Base-by-base conservation (phyloP, 64 coral and sea anemone species). In the Pachyseris speciosa region DNA sequence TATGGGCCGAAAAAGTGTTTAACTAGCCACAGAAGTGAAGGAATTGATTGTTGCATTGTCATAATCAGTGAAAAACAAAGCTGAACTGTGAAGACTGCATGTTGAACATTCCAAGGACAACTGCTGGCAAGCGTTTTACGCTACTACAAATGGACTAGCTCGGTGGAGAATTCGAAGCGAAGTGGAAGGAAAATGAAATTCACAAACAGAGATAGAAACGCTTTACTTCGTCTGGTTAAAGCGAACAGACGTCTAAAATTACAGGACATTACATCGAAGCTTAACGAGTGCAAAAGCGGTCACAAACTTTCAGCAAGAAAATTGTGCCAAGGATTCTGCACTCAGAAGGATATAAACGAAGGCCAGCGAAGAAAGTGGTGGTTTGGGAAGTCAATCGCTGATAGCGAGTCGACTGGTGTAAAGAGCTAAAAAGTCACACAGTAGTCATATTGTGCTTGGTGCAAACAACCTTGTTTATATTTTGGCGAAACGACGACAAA, bases 101-200 rank as follows among this genome's bases (percentile, higher is more conserved):
- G n/a, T n/a, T 75, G 39, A 49, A 75, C 72, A 75, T 75, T 75
- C 72, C 40, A 75, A 75, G 72, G 44, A 75, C 37, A 27, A 75
- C 72, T 49, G 44, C n/a, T 75, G 20, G 37, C 67, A 69, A 69
- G 9, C 67, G 37, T 69, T 69, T 37, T 69, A 69, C 28, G 37
- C 27, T 22, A 69, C 27, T 33, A 69, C 27, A 37, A 69, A 69
- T 1, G 67, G 17, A 72, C 15, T 72, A 31, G 31, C 34, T 72
- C 69, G 19, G 69, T 72, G 34, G 69, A 72, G 17, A 72, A 72
- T 42, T 42, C 37, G 69, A 72, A 72, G 69, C 34, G 69, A 72
- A 72, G 30, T 36, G 69, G 69, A 39, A 36, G 69, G 4, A 10
- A 69, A 69, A 69, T 10, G 29, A 69, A 69, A 22, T 69, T 69